Percentiles rank a stretch among this genome's conserved stretches.
Conservation (phyloP, 2,888 invertebrate species). For the Sarcophaga subvicina region DNA sequence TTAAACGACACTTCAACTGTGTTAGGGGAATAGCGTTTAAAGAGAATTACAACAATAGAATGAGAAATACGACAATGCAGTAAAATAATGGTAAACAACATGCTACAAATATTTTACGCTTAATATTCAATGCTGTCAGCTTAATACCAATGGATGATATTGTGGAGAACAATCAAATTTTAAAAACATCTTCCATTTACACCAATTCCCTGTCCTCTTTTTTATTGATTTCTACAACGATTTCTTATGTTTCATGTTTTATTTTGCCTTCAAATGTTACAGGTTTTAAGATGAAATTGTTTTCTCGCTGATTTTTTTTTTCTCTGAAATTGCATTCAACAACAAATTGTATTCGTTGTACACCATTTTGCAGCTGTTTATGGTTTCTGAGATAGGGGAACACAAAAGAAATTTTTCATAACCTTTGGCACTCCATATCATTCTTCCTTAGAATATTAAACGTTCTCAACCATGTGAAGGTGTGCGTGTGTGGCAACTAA, state of each 20-base stretch:
- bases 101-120: conserved; percentile 40
- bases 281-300: neutral
- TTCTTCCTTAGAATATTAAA: neutral
- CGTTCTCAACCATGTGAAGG: neutral
- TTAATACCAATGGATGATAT: conserved; percentile 1
- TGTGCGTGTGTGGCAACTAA: neutral
- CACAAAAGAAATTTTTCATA: conserved; percentile 14
- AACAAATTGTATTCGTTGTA: conserved; percentile 39
- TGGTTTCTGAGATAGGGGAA: conserved; percentile 14
- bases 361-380: conserved; percentile 54
- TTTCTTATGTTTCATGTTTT: neutral
- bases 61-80: conserved; percentile 14
- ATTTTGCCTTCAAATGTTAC: neutral
- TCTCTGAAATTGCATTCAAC: neutral
- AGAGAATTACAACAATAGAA: neutral
- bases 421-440: neutral
- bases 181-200: neutral
- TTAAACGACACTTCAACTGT: neutral
- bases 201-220: neutral
- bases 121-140: neutral
- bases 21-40: neutral
- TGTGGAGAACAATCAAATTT: neutral
- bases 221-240: neutral
- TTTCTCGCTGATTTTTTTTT: conserved; percentile 3
- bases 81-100: conserved; percentile 27